These are phyloP conservation scores for Caenorhabditis becei DNA, from an alignment of 2,888 invertebrate species.

Conservation along the genomic window DNA sequence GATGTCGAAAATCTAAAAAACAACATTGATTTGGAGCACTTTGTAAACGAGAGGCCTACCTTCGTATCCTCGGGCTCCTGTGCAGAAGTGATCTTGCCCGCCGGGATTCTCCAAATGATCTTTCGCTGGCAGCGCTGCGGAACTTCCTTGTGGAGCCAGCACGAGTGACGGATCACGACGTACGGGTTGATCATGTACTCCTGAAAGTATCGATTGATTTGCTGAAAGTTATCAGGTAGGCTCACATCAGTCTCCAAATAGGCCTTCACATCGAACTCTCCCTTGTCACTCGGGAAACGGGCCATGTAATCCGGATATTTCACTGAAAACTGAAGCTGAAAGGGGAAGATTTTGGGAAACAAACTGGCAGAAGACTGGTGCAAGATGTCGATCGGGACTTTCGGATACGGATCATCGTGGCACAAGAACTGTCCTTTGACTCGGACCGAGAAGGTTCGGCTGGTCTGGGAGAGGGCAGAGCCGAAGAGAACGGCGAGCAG, in stretches of 20 bases:
- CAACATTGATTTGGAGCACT: neutral
- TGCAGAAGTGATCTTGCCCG: neutral
- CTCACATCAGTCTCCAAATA: neutral
- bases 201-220: neutral
- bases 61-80: slow-evolving; percentile 22
- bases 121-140: slow-evolving; percentile 32
- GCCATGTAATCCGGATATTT: slow-evolving; percentile 23
- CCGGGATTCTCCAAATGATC: slow-evolving; percentile 7
- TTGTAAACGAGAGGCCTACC: no score
- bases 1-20: slow-evolving; percentile 8
- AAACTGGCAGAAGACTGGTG: neutral
- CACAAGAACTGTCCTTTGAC: slow-evolving; percentile 29
- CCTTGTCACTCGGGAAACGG: slow-evolving; percentile 13
- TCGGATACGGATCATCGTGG: slow-evolving; percentile 17
- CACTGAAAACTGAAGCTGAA: slow-evolving; percentile 16
- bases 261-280: slow-evolving; percentile 26
- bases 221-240: neutral
- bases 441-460: slow-evolving; percentile 17
- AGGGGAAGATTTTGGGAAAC: neutral
- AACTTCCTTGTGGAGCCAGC: slow-evolving; percentile 26
- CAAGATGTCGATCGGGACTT: slow-evolving; percentile 20
- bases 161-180: slow-evolving; percentile 30
- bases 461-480: neutral
- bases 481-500: slow-evolving; percentile 1
- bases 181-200: slow-evolving; percentile 32